Evolutionary conservation across 2,888 invertebrate genomes (phyloP).

Genomic region (Phalangium opilio): DNA sequence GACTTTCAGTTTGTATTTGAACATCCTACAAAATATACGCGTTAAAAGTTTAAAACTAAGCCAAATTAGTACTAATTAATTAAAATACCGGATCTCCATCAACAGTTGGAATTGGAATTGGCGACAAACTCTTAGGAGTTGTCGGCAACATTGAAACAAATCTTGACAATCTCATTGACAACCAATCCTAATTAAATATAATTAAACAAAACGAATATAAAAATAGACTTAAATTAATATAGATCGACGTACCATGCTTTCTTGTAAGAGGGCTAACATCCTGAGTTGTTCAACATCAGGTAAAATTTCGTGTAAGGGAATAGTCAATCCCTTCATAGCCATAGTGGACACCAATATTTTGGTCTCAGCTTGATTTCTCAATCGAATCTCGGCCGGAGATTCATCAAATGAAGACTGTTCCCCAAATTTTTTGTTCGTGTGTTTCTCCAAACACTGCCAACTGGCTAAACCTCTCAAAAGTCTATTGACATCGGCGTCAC

Average conservation of each 20-base stretch:
- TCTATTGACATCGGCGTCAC: constrained; percentile 85
- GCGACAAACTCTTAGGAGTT: background rate
- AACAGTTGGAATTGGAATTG: too few relatives aligned
- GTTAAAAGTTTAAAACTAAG: constrained; percentile 3
- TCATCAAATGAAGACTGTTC: constrained; percentile 38
- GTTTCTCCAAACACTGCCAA: constrained; percentile 31
- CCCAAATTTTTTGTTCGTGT: constrained; percentile 21
- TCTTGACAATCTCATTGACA: background rate
- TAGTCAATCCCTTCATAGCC: constrained; percentile 55
- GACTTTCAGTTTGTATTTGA: constrained; percentile 5
- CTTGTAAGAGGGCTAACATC: constrained; percentile 74
- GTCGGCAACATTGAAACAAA: constrained; percentile 7
- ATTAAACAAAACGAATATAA: too few relatives aligned
- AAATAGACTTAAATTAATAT: too few relatives aligned
- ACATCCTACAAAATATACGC: constrained; percentile 3
- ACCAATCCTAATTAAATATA: too few relatives aligned
- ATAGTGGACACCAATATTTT: constrained; percentile 82
- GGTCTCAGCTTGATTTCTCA: constrained; percentile 70
- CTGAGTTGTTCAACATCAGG: constrained; percentile 65
- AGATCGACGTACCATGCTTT: constrained; percentile 53
- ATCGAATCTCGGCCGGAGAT: constrained; percentile 59
- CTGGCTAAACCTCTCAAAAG: constrained; percentile 72
- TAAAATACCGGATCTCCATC: background rate
- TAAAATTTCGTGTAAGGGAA: constrained; percentile 67
- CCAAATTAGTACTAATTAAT: background rate